Conservation (phyloP, 2,797 vertebrate genomes). For the Melopsittacus undulatus region DNA sequence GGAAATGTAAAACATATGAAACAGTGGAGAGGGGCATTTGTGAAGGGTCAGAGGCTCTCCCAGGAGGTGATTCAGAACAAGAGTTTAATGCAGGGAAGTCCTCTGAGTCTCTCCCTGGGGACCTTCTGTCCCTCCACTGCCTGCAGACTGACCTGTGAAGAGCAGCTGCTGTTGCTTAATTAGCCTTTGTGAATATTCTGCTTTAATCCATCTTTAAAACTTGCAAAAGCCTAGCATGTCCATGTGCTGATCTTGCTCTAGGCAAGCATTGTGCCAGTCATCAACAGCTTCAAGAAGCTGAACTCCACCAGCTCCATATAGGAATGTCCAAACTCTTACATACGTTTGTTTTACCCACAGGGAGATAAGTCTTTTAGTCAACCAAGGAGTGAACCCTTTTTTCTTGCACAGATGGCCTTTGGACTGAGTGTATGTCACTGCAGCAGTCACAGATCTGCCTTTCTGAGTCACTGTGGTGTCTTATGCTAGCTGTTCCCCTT, state of each 20-base stretch:
- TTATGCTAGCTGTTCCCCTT: background rate
- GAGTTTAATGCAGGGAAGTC: background rate
- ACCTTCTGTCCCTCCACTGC: background rate
- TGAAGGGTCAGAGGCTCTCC: background rate
- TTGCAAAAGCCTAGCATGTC: background rate
- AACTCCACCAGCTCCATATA: background rate
- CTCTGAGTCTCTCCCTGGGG: background rate
- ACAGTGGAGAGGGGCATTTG: background rate
- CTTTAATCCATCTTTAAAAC: slow-evolving; percentile 23
- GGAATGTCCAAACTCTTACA: background rate
- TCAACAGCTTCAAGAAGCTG: background rate
- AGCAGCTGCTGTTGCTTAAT: slow-evolving; percentile 15
- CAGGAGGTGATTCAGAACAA: background rate
- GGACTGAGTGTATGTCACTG: background rate
- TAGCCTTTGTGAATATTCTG: background rate
- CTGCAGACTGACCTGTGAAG: background rate
- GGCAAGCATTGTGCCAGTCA: background rate
- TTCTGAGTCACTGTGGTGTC: background rate
- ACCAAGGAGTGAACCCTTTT: background rate
- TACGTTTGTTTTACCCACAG: background rate
- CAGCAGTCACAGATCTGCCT: background rate
- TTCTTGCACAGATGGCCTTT: background rate
- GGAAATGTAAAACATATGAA: background rate
- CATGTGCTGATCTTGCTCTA: background rate
- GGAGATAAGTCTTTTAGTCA: background rate